phyloP scores from a whole-genome alignment of 2,113 vertebrate species.

The Phaethon lepturus region DNA sequence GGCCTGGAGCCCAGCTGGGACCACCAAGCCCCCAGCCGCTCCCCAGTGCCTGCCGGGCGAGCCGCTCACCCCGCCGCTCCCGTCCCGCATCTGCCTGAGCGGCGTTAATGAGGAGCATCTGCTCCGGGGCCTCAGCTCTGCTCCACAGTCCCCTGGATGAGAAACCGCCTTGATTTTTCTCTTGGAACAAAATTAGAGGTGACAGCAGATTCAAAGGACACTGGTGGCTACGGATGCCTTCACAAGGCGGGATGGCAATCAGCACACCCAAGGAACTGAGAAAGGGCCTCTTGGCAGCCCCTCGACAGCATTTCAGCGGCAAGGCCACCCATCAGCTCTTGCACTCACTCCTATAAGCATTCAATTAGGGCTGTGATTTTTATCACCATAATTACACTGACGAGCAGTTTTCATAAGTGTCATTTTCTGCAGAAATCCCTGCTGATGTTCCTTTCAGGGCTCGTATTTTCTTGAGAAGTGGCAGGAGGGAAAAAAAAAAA shows the following conservation, averaged over 20 bases:
- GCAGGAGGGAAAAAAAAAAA: neutral
- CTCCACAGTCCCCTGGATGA: neutral
- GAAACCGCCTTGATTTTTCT: neutral
- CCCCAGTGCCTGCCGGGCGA: fast-evolving
- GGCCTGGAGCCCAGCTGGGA: neutral
- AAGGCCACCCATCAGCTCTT: neutral
- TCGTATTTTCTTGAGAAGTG: neutral
- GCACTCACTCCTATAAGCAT: neutral
- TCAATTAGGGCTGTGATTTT: neutral
- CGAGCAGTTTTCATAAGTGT: neutral
- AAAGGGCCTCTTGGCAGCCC: neutral
- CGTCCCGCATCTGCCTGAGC: fast-evolving
- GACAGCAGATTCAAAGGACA: neutral
- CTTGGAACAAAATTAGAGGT: neutral
- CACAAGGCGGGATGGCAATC: neutral
- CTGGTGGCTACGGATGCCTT: neutral
- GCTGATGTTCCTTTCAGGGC: neutral
- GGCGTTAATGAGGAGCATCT: fast-evolving
- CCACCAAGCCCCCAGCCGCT: fast-evolving
- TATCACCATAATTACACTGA: neutral
- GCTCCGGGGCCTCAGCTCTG: neutral
- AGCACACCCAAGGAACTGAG: neutral
- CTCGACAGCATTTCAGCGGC: neutral
- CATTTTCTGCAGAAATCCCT: neutral
- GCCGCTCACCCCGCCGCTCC: neutral